Percentiles rank a stretch among this genome's conserved stretches.
Evolutionary conservation across 2,888 invertebrate species (phyloP).

Genomic region (Capitulum mitella): DNA sequence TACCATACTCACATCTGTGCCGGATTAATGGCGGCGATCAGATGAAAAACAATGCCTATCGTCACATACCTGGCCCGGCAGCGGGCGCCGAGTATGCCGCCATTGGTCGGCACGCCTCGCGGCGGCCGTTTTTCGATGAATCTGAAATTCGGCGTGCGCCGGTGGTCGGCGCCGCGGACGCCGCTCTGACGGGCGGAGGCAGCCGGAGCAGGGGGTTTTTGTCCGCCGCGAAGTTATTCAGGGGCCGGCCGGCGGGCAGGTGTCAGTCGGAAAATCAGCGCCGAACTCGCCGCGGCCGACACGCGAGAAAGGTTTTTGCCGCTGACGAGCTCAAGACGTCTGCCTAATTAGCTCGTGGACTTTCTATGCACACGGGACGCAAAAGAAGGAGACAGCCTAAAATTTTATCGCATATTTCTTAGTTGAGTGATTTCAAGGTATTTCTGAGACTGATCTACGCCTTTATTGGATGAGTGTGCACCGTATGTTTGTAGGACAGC

Average conservation of each 20-base stretch:
- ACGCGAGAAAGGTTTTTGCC: neutral
- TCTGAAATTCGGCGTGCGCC: neutral
- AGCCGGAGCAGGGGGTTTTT: neutral
- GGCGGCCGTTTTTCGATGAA: neutral
- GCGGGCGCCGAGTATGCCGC: neutral
- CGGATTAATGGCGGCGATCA: neutral
- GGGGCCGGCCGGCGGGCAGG: neutral
- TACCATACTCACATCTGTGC: constrained; percentile 16
- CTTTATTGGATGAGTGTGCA: too few relatives aligned
- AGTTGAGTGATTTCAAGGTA: too few relatives aligned
- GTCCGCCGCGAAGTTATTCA: neutral
- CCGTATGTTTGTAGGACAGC: too few relatives aligned
- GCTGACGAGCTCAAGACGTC: neutral
- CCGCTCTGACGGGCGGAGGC: neutral
- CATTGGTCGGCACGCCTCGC: neutral
- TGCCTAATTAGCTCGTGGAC: neutral
- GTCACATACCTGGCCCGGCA: neutral
- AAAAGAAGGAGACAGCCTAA: neutral
- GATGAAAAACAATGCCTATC: constrained; percentile 15
- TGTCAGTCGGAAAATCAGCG: neutral
- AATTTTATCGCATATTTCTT: too few relatives aligned
- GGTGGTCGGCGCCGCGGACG: neutral
- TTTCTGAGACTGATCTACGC: too few relatives aligned
- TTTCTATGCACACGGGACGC: neutral
- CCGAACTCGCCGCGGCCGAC: neutral